Base-by-base conservation (phyloP, 2,113 vertebrate genomes). In the Pagrus major region DNA sequence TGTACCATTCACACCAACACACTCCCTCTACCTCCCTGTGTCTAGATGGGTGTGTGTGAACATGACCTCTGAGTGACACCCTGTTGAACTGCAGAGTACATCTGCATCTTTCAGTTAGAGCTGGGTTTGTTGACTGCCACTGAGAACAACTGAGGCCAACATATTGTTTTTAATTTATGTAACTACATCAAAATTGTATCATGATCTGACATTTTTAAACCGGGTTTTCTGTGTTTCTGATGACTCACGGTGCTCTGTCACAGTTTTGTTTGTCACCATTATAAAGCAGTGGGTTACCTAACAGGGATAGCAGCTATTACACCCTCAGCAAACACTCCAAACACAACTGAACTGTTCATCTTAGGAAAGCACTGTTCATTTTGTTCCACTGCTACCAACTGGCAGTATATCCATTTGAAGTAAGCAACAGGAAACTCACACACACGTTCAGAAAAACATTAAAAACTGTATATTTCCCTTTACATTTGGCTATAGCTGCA, bases 61-160 rank as follows among this genome's bases (percentile, higher is more conserved):
- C 46, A 10, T 35, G n/a, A 64, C 12, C 9, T 10, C 25, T 51
- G n/a, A 49, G 71, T 76, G 66, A 61, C 80, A 69, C 61, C 66
- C 52, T 73, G 70, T 61, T 84, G 60, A 79, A 70, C 64, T 81
- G 52, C 47, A 58, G 52, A 65, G 77, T 84, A n/a, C n/a, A n/a
- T 23, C 35, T 64, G 18, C 46, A 16, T n/a, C 2, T 52, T 39
- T 71, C 18, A 21, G 70, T 55, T 18, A 12, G n/a, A 66, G 56
- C 47, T 42, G 1, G 15, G 29, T 71, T 65, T 71, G 44, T 67
- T 27, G 15, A 58, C 25, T 51, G 35, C 6, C n/a, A 14, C 35
- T 23, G 18, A 44, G 59, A 84, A 60, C 20, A 9, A 4, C 37
- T 55, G 11, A 52, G 18, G 33, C 23, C 33, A 61, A 6, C 4